phyloP scores from a whole-genome alignment of 2,797 vertebrate species.

The Acridotheres tristis region DNA sequence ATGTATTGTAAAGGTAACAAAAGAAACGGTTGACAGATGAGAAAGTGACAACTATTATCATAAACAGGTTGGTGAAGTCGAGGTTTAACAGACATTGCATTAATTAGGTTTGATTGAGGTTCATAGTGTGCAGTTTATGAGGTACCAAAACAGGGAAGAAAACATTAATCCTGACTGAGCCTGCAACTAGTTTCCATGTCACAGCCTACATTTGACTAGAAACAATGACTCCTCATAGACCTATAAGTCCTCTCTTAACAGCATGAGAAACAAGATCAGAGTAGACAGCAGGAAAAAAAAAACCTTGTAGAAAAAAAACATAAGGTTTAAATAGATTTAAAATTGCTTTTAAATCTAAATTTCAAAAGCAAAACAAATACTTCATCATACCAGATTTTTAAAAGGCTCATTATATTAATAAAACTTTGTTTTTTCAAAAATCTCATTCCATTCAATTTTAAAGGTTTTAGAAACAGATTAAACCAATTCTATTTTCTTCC shows the following conservation, averaged over 20 bases:
- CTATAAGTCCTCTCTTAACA: background rate
- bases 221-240: background rate
- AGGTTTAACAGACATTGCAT: background rate
- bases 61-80: background rate
- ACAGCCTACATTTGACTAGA: background rate
- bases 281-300: background rate
- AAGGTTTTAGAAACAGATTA: background rate
- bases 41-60: slow-evolving; percentile 23
- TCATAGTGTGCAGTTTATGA: background rate
- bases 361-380: background rate
- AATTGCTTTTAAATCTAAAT: background rate
- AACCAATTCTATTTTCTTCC: background rate
- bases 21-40: slow-evolving; percentile 39
- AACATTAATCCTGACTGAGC: background rate
- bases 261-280: background rate
- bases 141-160: background rate
- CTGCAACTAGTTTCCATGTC: background rate
- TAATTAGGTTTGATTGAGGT: background rate
- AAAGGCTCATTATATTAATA: background rate
- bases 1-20: slow-evolving; percentile 23
- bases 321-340: background rate
- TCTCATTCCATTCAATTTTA: background rate
- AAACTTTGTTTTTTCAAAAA: background rate
- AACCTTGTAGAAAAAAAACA: background rate
- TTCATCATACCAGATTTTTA: background rate